A percentile compares a stretch with the other conserved stretches of the same genome.
Conservation (phyloP, 2,888 invertebrate genomes). For the Cheilosia variabilis region DNA sequence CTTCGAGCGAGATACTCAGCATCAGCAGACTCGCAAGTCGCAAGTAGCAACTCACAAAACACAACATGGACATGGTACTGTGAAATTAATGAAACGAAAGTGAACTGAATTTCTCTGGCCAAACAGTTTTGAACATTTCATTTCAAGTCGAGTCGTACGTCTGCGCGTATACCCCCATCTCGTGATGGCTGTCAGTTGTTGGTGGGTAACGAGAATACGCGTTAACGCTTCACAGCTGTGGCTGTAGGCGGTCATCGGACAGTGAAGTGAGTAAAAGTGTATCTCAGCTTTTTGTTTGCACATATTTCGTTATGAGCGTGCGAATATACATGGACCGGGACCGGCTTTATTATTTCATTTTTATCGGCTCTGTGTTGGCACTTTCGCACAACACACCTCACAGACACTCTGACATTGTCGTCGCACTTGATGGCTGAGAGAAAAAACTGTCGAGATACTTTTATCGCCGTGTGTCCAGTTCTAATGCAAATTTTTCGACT, state of each 20-base stretch:
- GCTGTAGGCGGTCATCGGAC: slow-evolving; percentile 56
- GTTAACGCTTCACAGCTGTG: slow-evolving; percentile 60
- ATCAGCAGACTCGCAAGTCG: neutral
- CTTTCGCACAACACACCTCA: slow-evolving; percentile 42
- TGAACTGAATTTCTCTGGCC: slow-evolving; percentile 71
- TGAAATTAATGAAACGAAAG: slow-evolving; percentile 70
- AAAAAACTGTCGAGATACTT: neutral
- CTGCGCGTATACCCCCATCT: slow-evolving; percentile 23
- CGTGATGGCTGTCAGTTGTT: slow-evolving; percentile 66
- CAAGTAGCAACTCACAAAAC: neutral
- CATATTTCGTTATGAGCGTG: slow-evolving; percentile 53
- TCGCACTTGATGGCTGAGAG: neutral
- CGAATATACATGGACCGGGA: slow-evolving; percentile 42
- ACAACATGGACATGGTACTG: slow-evolving; percentile 6
- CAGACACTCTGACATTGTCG: slow-evolving; percentile 22
- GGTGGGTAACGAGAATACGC: slow-evolving; percentile 57
- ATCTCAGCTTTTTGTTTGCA: slow-evolving; percentile 26
- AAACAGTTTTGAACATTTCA: slow-evolving; percentile 32
- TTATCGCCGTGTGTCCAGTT: slow-evolving; percentile 27
- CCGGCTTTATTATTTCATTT: slow-evolving; percentile 41
- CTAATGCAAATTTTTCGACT: slow-evolving; percentile 51
- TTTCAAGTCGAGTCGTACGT: slow-evolving; percentile 6
- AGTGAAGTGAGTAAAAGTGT: slow-evolving; percentile 50
- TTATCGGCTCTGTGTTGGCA: slow-evolving; percentile 20
- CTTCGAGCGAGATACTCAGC: slow-evolving; percentile 9